These are phyloP conservation scores for Muntiacus reevesi DNA, from an alignment of 2,113 vertebrate genomes.

Conservation along the genomic window DNA sequence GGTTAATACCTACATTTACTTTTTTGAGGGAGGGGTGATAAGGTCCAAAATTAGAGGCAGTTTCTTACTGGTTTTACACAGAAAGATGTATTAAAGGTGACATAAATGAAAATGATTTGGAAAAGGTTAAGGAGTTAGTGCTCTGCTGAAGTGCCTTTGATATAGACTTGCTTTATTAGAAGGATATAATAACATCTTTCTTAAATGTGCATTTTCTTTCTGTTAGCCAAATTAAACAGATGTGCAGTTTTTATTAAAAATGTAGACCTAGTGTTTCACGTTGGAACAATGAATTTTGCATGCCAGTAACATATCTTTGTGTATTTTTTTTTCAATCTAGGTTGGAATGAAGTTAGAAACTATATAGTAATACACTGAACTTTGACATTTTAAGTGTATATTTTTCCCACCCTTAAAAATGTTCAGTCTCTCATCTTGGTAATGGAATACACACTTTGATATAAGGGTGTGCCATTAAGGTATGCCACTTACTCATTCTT, in stretches of 20 bases:
- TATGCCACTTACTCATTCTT: not conserved
- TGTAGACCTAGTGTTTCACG: slow-evolving; percentile 66
- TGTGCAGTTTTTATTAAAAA: slow-evolving; percentile 63
- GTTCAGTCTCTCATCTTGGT: not conserved
- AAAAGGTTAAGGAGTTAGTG: slow-evolving; percentile 53
- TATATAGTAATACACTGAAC: slow-evolving; percentile 29
- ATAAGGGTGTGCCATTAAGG: not conserved
- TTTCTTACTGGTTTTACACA: not conserved
- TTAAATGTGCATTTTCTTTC: slow-evolving; percentile 69
- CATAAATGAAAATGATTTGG: slow-evolving; percentile 21
- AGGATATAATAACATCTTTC: slow-evolving; percentile 57
- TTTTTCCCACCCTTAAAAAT: slow-evolving; percentile 28
- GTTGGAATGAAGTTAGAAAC: slow-evolving; percentile 64
- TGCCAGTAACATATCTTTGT: slow-evolving; percentile 64
- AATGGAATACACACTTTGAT: not conserved
- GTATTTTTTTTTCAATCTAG: slow-evolving; percentile 40
- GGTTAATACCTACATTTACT: not conserved
- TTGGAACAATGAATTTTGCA: slow-evolving; percentile 77
- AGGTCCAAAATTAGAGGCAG: not conserved
- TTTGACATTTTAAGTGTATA: slow-evolving; percentile 56
- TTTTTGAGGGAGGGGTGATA: not conserved
- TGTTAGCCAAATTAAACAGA: slow-evolving; percentile 75
- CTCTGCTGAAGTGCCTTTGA: slow-evolving; percentile 81
- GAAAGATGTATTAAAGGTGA: not conserved
- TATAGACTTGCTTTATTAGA: slow-evolving; percentile 67